Percentiles rank a stretch among this genome's conserved stretches.
Evolutionary conservation across 2,888 invertebrate genomes (phyloP).

Genomic region (Cremastobaeus sp.): DNA sequence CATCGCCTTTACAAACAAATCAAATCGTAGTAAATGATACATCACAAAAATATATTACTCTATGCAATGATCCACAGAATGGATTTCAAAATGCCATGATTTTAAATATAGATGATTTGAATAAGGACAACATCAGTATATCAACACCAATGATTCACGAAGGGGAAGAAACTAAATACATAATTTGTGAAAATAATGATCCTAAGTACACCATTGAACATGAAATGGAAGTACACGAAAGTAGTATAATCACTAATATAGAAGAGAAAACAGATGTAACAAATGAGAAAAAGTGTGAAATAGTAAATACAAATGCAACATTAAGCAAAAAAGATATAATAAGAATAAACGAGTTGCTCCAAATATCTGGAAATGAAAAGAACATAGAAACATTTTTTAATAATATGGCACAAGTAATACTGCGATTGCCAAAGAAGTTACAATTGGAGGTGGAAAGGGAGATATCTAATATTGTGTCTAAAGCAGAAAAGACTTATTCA

Average conservation of each 20-base stretch:
- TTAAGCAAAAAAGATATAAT: conserved; percentile 4
- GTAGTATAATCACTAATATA: neutral
- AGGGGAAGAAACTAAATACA: conserved; percentile 11
- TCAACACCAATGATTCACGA: conserved; percentile 10
- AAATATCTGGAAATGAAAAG: conserved; percentile 61
- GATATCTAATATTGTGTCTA: conserved; percentile 73
- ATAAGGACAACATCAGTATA: conserved; percentile 38
- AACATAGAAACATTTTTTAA: conserved; percentile 73
- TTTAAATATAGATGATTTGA: conserved; percentile 21
- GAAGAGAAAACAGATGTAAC: neutral
- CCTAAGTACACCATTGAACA: neutral
- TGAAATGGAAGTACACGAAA: no score
- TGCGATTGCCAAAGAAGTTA: conserved; percentile 69
- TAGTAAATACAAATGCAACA: neutral
- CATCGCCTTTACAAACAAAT: conserved; percentile 20
- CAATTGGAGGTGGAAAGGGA: conserved; percentile 75
- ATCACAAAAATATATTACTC: conserved; percentile 41
- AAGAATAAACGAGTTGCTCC: conserved; percentile 35
- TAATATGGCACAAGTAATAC: conserved; percentile 73
- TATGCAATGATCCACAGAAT: conserved; percentile 23
- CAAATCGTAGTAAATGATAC: conserved; percentile 36
- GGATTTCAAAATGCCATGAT: conserved; percentile 27
- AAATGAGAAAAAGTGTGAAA: neutral
- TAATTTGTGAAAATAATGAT: neutral
- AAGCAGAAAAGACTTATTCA: no score